These are phyloP conservation scores for Boloria euphrosyne DNA, from an alignment of 2,888 invertebrate genomes.

Conservation along the genomic window DNA sequence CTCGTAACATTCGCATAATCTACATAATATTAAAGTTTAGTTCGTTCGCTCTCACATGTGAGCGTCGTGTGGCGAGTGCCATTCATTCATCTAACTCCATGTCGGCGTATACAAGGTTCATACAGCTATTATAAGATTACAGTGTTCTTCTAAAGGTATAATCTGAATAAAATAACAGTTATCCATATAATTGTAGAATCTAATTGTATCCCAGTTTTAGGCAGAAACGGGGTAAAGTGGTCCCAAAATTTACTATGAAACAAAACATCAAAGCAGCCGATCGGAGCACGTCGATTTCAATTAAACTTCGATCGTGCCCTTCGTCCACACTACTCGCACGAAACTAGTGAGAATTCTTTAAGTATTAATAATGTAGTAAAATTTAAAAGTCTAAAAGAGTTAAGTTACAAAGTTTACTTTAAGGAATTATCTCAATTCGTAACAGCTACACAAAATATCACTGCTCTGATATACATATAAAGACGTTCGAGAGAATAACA, in stretches of 20 bases:
- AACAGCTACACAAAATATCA: conserved; percentile 77
- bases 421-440: conserved; percentile 47
- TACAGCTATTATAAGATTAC: conserved; percentile 35
- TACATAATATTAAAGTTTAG: conserved; percentile 49
- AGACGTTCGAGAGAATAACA: conserved; percentile 54
- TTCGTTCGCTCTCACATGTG: conserved; percentile 45
- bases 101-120: conserved; percentile 45
- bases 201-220: conserved; percentile 51
- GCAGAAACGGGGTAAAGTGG: conserved; percentile 67
- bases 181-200: conserved; percentile 48
- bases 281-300: conserved; percentile 44
- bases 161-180: conserved; percentile 41
- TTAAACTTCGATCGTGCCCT: conserved; percentile 39
- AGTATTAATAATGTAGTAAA: conserved; percentile 36
- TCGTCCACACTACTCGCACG: conserved; percentile 47
- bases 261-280: conserved; percentile 67
- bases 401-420: conserved; percentile 41
- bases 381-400: conserved; percentile 36
- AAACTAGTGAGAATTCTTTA: conserved; percentile 39
- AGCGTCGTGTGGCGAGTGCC: conserved; percentile 54
- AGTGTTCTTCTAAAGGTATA: conserved; percentile 39
- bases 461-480: conserved; percentile 72
- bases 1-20: conserved; percentile 71
- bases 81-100: conserved; percentile 72
- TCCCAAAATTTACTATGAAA: conserved; percentile 81